phyloP scores from a whole-genome alignment of 2,797 vertebrate genomes.

The Acomys russatus region DNA sequence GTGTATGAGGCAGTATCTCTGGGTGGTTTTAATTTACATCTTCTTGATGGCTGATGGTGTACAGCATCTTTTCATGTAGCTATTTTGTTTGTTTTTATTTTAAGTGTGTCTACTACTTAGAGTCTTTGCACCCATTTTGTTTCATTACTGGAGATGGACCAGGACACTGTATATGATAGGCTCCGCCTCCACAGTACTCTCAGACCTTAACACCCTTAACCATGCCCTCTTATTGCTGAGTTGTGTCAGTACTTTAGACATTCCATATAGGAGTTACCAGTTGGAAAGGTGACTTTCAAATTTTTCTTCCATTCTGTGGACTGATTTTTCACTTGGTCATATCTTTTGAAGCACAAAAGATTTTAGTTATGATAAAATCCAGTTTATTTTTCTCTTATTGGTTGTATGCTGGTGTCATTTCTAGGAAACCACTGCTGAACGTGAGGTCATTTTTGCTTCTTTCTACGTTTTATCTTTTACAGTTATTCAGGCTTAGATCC shows the following conservation, averaged over 20 bases:
- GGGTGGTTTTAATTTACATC: conserved; percentile 13
- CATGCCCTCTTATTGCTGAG: not conserved
- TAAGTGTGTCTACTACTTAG: not conserved
- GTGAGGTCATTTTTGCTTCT: not conserved
- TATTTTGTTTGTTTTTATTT: not conserved
- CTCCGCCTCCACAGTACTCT: not conserved
- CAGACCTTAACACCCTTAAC: not conserved
- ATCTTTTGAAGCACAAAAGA: conserved; percentile 20
- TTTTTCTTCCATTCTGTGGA: not conserved
- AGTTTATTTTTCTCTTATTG: not conserved
- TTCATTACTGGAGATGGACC: not conserved
- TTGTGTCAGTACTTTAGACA: not conserved
- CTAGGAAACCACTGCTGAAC: conserved; percentile 8
- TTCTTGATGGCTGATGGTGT: not conserved
- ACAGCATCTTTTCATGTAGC: not conserved
- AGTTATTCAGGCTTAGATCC: not conserved
- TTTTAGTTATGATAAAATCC: conserved; percentile 58
- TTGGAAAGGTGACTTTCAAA: not conserved
- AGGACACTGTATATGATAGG: not conserved
- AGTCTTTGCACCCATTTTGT: not conserved
- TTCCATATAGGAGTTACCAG: not conserved
- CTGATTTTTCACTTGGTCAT: not conserved
- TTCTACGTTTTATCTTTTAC: not conserved
- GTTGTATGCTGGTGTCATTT: conserved; percentile 4
- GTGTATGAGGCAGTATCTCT: not conserved